Conservation (phyloP, 1,140 invertebrate genomes). For the Probaryconus sp. region DNA sequence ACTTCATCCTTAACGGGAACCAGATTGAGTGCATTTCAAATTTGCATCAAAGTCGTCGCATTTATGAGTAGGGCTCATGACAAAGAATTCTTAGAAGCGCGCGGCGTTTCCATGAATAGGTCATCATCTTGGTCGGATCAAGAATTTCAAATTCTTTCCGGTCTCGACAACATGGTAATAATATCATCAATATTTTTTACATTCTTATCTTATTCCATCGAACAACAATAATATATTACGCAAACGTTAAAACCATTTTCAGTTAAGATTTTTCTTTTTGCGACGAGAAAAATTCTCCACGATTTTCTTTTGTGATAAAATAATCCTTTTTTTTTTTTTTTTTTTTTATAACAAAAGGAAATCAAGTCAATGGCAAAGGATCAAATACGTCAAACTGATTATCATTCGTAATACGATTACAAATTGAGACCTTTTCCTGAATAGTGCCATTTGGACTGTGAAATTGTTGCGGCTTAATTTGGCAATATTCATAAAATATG, state of each 20-base stretch:
- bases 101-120: slow-evolving; percentile 76
- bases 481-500: slow-evolving; percentile 5
- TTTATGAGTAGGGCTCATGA: slow-evolving; percentile 56
- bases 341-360: too few species aligned
- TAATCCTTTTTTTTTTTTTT: too few species aligned
- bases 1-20: slow-evolving; percentile 2
- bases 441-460: too few species aligned
- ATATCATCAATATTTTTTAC: neutral
- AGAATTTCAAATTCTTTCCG: slow-evolving; percentile 66
- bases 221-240: neutral
- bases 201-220: slow-evolving; percentile 3
- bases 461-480: slow-evolving; percentile 13
- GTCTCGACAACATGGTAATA: slow-evolving; percentile 54
- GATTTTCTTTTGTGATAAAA: too few species aligned
- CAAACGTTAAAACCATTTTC: slow-evolving; percentile 12
- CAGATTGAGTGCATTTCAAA: too few species aligned
- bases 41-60: too few species aligned
- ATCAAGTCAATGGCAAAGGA: too few species aligned
- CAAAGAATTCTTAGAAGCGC: slow-evolving; percentile 56
- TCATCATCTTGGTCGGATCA: slow-evolving; percentile 80
- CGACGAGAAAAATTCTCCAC: too few species aligned
- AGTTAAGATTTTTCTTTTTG: too few species aligned
- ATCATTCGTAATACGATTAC: too few species aligned
- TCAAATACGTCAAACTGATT: too few species aligned
- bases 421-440: too few species aligned